These are phyloP conservation scores for Odontocolon sp. DNA, from an alignment of 2,888 invertebrate genomes.

Conservation along the genomic window DNA sequence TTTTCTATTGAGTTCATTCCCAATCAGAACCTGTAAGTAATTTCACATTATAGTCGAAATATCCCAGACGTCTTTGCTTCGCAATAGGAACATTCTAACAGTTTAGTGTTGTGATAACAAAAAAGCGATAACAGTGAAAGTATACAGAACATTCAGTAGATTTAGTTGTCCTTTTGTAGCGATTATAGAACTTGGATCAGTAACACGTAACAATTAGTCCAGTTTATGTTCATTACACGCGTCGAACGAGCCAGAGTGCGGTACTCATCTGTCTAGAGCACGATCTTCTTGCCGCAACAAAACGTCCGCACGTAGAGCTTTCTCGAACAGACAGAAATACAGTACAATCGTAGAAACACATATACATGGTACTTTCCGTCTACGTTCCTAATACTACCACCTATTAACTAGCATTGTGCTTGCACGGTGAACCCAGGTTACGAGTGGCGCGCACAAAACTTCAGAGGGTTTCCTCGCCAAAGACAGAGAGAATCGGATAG, in stretches of 20 bases:
- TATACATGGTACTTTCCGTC: constrained; percentile 40
- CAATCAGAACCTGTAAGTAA: no score
- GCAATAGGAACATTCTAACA: no score
- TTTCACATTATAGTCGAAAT: no score
- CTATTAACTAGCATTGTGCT: constrained; percentile 44
- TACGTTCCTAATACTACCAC: constrained; percentile 8
- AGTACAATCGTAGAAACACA: constrained; percentile 41
- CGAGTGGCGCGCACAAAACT: constrained; percentile 47
- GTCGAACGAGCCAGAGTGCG: constrained; percentile 44
- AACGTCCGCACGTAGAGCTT: constrained; percentile 49
- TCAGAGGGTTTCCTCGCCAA: constrained; percentile 21
- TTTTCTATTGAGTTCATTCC: no score
- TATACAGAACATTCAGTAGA: neutral
- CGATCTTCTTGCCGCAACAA: constrained; percentile 37
- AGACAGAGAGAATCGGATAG: neutral
- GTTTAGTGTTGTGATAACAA: neutral
- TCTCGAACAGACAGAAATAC: constrained; percentile 47
- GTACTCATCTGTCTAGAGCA: constrained; percentile 28
- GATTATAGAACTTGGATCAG: constrained; percentile 37
- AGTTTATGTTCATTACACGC: constrained; percentile 57
- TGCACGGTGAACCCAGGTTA: constrained; percentile 42
- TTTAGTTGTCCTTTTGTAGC: neutral
- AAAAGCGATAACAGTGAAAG: neutral
- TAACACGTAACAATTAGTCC: constrained; percentile 51
- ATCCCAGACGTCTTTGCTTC: no score